Conservation (phyloP, 2,113 vertebrate species). For the Felis catus region DNA sequence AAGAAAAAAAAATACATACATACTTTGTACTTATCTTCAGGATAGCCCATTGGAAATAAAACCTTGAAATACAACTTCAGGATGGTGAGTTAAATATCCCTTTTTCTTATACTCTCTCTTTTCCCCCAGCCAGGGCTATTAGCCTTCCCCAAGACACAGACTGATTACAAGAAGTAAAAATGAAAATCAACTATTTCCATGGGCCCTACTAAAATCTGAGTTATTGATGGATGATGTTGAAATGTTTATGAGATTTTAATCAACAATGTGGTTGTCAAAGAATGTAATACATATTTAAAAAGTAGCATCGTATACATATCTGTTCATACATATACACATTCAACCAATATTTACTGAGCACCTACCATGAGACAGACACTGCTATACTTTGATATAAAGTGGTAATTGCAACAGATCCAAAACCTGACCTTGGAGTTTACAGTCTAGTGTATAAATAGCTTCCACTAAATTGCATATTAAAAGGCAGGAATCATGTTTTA, state of each 20-base stretch:
- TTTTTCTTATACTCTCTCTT: neutral
- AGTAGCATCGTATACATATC: neutral
- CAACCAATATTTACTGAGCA: neutral
- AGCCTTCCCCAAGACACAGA: neutral
- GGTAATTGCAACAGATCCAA: neutral
- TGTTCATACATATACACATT: neutral
- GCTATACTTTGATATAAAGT: neutral
- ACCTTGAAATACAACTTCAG: neutral
- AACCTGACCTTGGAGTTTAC: neutral
- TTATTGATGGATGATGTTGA: neutral
- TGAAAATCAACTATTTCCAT: neutral
- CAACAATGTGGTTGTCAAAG: neutral
- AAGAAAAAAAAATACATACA: neutral
- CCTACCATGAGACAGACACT: neutral
- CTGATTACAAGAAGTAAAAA: conserved; percentile 44
- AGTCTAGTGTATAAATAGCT: neutral
- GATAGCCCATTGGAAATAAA: conserved; percentile 37
- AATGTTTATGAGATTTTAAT: neutral
- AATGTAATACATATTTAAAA: neutral
- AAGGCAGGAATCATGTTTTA: conserved; percentile 1
- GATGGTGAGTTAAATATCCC: conserved; percentile 14
- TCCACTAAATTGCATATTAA: neutral
- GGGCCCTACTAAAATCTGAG: neutral
- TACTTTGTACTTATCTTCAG: neutral
- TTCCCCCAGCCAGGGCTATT: neutral